Evolutionary conservation across 2,888 invertebrate genomes (phyloP).

Genomic region (Meta bourneti): DNA sequence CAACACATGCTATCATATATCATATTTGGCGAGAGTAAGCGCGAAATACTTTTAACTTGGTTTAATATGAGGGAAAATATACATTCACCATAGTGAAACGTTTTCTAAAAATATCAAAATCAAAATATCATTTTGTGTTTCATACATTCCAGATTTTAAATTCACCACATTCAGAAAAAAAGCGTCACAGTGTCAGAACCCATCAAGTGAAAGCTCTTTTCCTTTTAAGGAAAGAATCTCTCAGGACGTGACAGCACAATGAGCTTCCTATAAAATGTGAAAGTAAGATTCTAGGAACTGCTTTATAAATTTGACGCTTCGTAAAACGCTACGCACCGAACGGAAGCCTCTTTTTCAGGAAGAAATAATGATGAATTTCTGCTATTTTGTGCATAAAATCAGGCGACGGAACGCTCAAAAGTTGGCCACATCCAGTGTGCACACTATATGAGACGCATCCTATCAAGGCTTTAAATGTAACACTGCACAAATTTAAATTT

Average conservation of each 20-base stretch:
- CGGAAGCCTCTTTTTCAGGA: background rate
- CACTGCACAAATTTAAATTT: too few relatives aligned
- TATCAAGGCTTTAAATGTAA: too few relatives aligned
- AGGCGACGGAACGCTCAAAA: background rate
- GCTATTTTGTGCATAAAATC: background rate
- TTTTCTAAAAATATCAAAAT: background rate
- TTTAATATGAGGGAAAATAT: background rate
- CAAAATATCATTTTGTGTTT: conserved; percentile 1
- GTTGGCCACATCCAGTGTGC: too few relatives aligned
- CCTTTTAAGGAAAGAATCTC: background rate
- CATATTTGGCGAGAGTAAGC: background rate
- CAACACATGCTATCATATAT: background rate
- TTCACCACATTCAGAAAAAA: conserved; percentile 1
- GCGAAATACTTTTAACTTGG: background rate
- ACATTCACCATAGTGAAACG: background rate
- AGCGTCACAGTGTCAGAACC: background rate
- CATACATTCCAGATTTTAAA: background rate
- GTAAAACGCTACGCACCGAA: background rate
- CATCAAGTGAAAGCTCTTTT: background rate
- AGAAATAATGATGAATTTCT: background rate
- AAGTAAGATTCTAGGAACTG: conserved; percentile 1
- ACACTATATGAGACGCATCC: too few relatives aligned
- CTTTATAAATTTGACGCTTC: conserved; percentile 1
- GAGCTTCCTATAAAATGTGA: background rate
- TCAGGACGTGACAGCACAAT: background rate